Base-by-base conservation (phyloP, 2,797 vertebrate genomes). In the Morus bassanus region DNA sequence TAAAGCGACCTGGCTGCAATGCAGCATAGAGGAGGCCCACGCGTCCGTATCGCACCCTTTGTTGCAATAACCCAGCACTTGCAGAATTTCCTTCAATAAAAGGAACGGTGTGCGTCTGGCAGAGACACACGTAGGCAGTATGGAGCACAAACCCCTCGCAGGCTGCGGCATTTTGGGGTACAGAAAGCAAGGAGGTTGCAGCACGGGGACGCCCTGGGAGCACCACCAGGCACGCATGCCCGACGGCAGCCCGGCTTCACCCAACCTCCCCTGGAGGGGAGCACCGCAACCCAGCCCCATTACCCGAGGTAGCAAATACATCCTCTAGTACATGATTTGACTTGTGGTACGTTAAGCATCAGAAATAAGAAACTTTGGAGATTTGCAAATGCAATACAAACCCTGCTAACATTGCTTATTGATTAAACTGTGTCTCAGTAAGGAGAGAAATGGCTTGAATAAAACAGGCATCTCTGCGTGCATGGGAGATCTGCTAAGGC, bases 1-100 rank as follows among this genome's bases (percentile, higher is more conserved):
- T 24, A 2, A 80, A 53, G 43, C 0, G 0, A n/a, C 30, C 37
- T 7, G 30, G 22, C 35, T 46, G 18, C 1, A 2, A 39, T 1
- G 11, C 4, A 33, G 35, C 3, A 4, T 2, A n/a, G 13, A 63
- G 37, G 31, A n/a, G n/a, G 14, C 2, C 22, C 30, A 16, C 0
- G 0, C 1, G 3, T 13, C 45, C 50, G 17, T 41, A 23, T 6
- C 50, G 8, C 5, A 19, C 19, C 43, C 16, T 70, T 56, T 33
- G 6, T 0, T 50, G 54, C 39, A 76, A 18, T 2, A 27, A 46
- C 8, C 0, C 2, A 65, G 63, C 25, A 28, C 28, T 13, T 33
- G 8, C 1, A 57, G 19, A 22, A 61, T 24, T 18, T 31, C 39
- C 23, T 41, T 7, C 25, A 43, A 27, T 6, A 16, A 45, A 80